These are phyloP conservation scores for Trichogramma pretiosum DNA, from an alignment of 1,140 invertebrate genomes.

Conservation along the genomic window DNA sequence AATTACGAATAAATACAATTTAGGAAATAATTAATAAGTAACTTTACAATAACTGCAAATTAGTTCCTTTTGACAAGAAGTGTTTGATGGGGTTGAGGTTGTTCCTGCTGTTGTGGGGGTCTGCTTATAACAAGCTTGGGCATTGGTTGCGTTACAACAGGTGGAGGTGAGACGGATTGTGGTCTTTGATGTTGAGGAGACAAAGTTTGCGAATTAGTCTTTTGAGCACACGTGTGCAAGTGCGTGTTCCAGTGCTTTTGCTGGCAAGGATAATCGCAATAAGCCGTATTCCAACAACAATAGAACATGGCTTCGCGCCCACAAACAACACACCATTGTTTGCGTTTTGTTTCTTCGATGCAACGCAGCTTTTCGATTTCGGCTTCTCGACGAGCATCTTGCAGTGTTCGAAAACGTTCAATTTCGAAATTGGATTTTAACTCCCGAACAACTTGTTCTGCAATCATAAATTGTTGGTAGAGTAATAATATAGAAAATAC, in stretches of 20 bases:
- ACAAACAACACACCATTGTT: conserved; percentile 84
- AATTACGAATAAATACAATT: too few species aligned
- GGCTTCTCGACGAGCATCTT: conserved; percentile 51
- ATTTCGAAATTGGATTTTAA: conserved; percentile 56
- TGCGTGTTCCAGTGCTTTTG: conserved; percentile 60
- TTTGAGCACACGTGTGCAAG: conserved; percentile 43
- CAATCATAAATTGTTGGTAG: conserved; percentile 16
- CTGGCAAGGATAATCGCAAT: conserved; percentile 81
- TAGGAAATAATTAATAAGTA: too few species aligned
- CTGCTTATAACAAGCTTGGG: conserved; percentile 29
- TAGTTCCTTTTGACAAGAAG: too few species aligned
- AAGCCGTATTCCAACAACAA: conserved; percentile 92
- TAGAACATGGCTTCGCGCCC: conserved; percentile 80
- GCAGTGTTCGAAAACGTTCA: conserved; percentile 54
- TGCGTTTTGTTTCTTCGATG: conserved; percentile 69
- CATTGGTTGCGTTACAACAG: conserved; percentile 27
- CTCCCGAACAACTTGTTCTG: conserved; percentile 52
- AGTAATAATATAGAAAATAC: background rate
- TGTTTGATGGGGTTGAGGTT: too few species aligned
- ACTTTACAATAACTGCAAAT: too few species aligned
- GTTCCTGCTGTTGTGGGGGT: too few species aligned
- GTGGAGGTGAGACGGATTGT: conserved; percentile 16
- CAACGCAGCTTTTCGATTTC: conserved; percentile 56
- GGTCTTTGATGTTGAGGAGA: conserved; percentile 10
- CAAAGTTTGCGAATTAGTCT: conserved; percentile 3